Evolutionary conservation across 2,797 vertebrate species (phyloP).

Genomic region (Pristis pectinata): DNA sequence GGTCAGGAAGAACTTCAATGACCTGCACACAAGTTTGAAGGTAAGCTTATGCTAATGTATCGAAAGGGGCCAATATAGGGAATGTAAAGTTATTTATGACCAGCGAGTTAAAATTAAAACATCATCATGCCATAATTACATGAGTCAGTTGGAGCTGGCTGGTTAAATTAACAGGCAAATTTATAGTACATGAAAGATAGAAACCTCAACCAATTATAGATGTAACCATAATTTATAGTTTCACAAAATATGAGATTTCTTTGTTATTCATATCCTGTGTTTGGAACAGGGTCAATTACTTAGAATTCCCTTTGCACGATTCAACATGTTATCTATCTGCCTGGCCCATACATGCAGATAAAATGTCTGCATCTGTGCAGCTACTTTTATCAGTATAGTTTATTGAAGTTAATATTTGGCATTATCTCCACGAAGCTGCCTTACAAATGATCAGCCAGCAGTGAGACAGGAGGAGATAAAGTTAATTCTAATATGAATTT

Average conservation of each 20-base stretch:
- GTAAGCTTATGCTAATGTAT: neutral
- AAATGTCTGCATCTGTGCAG: neutral
- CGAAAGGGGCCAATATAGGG: neutral
- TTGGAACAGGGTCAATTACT: neutral
- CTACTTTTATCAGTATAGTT: neutral
- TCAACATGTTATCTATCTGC: neutral
- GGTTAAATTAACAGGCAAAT: neutral
- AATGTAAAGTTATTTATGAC: neutral
- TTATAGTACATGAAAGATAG: neutral
- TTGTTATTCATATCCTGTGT: neutral
- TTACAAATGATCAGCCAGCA: neutral
- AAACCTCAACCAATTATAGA: neutral
- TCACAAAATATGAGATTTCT: no score
- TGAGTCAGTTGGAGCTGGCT: neutral
- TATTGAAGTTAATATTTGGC: neutral
- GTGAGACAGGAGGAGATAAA: neutral
- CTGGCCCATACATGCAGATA: neutral
- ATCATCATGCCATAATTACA: neutral
- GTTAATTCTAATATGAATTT: neutral
- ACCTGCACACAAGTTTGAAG: neutral
- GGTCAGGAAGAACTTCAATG: neutral
- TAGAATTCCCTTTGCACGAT: neutral
- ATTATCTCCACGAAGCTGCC: neutral
- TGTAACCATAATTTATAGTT: neutral
- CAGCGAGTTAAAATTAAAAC: neutral